Evolutionary conservation across 1,140 invertebrate genomes (phyloP).

Genomic region (Tigriopus japonicus): DNA sequence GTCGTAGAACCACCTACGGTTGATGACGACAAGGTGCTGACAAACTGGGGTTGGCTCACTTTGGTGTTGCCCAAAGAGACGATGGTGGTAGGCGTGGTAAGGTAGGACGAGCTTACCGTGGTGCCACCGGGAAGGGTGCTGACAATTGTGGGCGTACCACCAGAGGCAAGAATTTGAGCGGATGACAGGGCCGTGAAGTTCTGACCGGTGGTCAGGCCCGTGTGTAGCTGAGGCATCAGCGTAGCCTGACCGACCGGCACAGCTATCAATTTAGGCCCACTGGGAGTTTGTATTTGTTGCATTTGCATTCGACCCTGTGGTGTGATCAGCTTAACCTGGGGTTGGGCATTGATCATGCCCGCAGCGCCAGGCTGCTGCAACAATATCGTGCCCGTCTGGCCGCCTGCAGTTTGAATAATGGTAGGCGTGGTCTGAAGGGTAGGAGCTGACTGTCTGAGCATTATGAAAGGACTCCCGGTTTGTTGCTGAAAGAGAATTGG

Average conservation of each 20-base stretch:
- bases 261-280: conserved; percentile 28
- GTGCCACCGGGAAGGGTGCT: neutral
- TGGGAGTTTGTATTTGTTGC: conserved; percentile 31
- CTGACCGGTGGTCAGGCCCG: neutral
- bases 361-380: conserved; percentile 16
- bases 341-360: conserved; percentile 7
- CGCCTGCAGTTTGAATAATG: conserved; percentile 15
- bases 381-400: conserved; percentile 14
- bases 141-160: neutral
- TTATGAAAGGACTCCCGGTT: neutral
- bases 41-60: neutral
- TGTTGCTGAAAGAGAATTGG: conserved; percentile 17
- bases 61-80: neutral
- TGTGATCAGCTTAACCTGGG: conserved; percentile 20
- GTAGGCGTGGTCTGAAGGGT: conserved; percentile 4
- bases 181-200: neutral
- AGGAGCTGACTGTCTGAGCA: conserved; percentile 2
- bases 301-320: conserved; percentile 26
- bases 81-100: neutral
- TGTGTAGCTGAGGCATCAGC: neutral
- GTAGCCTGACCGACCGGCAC: conserved; percentile 19
- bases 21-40: neutral
- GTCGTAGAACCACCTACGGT: too few species aligned
- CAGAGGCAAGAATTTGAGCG: neutral
- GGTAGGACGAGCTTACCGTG: neutral